Percentiles rank a stretch among this genome's conserved stretches.
phyloP scores from a whole-genome alignment of 2,797 vertebrate species.

The Anguilla pacifica region DNA sequence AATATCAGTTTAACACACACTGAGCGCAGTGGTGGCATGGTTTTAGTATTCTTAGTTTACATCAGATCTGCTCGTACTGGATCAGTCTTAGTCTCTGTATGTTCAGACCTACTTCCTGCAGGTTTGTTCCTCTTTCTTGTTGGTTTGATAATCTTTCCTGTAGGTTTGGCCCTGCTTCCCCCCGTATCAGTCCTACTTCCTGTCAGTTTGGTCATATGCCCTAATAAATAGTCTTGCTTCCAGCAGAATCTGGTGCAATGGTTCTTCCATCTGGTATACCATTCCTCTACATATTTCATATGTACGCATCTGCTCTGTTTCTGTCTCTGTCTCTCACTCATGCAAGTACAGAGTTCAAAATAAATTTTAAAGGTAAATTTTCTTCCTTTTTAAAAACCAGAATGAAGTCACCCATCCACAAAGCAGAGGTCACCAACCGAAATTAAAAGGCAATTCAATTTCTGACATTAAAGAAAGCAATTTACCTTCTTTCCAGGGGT shows the following conservation, averaged over 20 bases:
- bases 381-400: neutral
- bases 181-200: neutral
- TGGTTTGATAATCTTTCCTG: neutral
- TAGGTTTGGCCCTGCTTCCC: neutral
- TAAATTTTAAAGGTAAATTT: neutral
- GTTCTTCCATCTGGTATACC: neutral
- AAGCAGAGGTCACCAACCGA: neutral
- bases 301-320: neutral
- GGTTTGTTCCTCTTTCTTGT: neutral
- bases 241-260: neutral
- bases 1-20: neutral
- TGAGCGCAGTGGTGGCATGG: neutral
- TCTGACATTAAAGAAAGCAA: conserved; percentile 25
- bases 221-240: neutral
- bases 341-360: neutral
- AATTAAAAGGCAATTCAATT: conserved; percentile 28
- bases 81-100: neutral
- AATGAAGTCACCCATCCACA: conserved; percentile 14
- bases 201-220: neutral
- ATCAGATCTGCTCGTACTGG: neutral
- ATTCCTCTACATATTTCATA: neutral
- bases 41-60: neutral
- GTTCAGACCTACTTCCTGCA: neutral
- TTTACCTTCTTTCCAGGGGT: neutral
- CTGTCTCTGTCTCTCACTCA: neutral